These are phyloP conservation scores for Marcusenius ussheri DNA, from an alignment of 2,113 vertebrate species.

Conservation along the genomic window DNA sequence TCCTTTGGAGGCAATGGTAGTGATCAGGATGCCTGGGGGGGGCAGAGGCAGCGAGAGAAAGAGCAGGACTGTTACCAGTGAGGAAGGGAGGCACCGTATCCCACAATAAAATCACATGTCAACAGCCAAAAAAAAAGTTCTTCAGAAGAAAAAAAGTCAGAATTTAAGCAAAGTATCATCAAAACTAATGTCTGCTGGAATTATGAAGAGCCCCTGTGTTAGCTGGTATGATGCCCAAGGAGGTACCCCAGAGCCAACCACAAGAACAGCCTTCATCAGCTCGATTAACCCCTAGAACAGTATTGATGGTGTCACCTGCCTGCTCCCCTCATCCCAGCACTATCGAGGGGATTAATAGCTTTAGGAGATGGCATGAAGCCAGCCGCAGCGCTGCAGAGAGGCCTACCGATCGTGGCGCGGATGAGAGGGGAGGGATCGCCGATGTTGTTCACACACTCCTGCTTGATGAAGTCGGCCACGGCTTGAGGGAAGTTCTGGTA, in stretches of 20 bases:
- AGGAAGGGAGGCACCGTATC: background rate
- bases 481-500: constrained; percentile 87
- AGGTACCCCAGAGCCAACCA: background rate
- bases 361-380: background rate
- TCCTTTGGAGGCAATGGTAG: constrained; percentile 90
- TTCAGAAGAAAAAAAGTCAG: background rate
- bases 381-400: background rate
- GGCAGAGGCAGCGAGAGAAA: background rate
- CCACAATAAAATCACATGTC: background rate
- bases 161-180: background rate
- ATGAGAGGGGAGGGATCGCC: constrained; percentile 88
- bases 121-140: background rate
- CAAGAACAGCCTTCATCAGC: background rate
- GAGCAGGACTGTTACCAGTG: background rate
- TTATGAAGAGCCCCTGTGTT: background rate
- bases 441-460: constrained; percentile 91
- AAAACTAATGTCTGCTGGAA: background rate
- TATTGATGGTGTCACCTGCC: background rate
- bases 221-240: background rate
- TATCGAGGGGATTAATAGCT: background rate
- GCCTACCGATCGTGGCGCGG: constrained; percentile 84
- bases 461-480: constrained; percentile 90
- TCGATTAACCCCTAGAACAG: background rate
- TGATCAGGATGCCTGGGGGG: constrained; percentile 81
- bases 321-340: background rate